These are phyloP conservation scores for Crotalus horridus DNA, from an alignment of 2,113 vertebrate species.

Conservation along the genomic window DNA sequence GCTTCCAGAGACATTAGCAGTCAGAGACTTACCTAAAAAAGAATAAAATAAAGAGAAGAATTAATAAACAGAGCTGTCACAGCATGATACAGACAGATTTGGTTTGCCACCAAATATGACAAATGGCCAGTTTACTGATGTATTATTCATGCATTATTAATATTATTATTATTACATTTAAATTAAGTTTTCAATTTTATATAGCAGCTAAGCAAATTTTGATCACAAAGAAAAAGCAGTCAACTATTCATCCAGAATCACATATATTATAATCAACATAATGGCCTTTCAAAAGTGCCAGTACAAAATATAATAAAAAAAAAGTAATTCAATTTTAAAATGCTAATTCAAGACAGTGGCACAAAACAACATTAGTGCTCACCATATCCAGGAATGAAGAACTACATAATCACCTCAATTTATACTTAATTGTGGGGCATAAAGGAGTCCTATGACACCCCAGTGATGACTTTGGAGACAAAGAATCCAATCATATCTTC, in stretches of 20 bases:
- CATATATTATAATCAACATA: neutral
- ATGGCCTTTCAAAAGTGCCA: neutral
- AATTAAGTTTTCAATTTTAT: constrained; percentile 13
- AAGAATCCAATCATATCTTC: neutral
- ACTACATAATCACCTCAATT: neutral
- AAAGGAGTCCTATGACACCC: neutral
- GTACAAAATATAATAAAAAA: neutral
- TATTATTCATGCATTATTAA: neutral
- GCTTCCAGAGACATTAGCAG: neutral
- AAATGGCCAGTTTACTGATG: neutral
- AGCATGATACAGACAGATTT: neutral
- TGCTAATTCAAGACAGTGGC: neutral
- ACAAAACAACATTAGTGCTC: neutral
- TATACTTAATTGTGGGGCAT: neutral
- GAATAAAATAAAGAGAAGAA: neutral
- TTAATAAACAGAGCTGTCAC: constrained; percentile 15
- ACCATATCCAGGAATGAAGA: neutral
- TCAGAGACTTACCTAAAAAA: constrained; percentile 69
- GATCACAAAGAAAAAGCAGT: neutral
- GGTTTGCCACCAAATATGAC: neutral
- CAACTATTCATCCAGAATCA: neutral
- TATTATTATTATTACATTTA: neutral
- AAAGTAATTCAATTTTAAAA: neutral
- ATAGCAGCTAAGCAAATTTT: neutral
- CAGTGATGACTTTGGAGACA: neutral